Base-by-base conservation (phyloP, 2,888 invertebrate genomes). In the Patella depressa region DNA sequence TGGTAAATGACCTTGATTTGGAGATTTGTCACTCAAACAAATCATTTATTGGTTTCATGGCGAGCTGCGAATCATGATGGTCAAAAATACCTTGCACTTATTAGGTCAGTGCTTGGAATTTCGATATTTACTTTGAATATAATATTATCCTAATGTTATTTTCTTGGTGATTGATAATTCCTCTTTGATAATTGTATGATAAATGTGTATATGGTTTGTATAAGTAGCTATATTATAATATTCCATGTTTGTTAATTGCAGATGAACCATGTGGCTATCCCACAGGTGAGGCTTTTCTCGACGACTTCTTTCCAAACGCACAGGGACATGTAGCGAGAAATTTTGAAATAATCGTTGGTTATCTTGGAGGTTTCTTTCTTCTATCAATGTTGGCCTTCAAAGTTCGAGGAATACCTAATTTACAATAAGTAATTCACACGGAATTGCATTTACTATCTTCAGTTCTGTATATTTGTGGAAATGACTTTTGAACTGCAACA, bases 251-350 rank as follows among this genome's bases (percentile, higher is more conserved):
- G 45, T 45, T 45, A 45, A 45, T 79, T 85, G 15, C 84, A 86
- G 86, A 76, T 65, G 74, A 82, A 11, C 82, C 83, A 15, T 87
- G 88, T 81, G 74, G 82, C 73, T 84, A 83, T 54, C 76, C 74
- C 0, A 84, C 75, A 5, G 88, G 88, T 1, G 83, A 86, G 69
- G 77, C 77, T 9, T 88, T 86, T 74, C 59, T 88, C 19, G 53
- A 80, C n/a, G 72, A 81, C 34, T 83, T 80, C 74, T 88, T 86
- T 72, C 86, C 87, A 1, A 84, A 84, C 3, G 86, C 86, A 3
- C 79, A 82, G 29, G 86, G 85, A 17, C 83, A 88, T 73, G 84
- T 87, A 79, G 73, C 79, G 5, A 74, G 86, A 17, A 88, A 88
- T 75, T 87, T 87, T 78, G 82, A 83, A 79, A 81, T 87, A 2